These are phyloP conservation scores for Ibidorhyncha struthersii DNA, from an alignment of 2,113 vertebrate genomes.

Conservation along the genomic window DNA sequence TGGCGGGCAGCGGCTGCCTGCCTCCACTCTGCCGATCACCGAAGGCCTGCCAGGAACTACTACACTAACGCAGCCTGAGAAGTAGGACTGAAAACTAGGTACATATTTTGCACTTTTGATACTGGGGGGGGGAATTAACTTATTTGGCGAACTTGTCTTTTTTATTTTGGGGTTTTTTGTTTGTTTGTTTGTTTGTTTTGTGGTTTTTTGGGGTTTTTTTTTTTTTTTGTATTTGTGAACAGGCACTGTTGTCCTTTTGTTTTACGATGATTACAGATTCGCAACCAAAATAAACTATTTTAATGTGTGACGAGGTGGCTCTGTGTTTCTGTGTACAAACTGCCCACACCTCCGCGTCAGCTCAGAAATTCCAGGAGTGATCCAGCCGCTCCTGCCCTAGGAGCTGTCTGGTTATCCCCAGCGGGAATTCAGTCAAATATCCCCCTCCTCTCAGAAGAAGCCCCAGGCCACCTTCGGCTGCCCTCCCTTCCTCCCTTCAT, in stretches of 20 bases:
- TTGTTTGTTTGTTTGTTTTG: too few relatives aligned
- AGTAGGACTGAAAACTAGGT: conserved; percentile 56
- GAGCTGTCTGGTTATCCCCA: background rate
- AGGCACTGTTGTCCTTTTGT: conserved; percentile 73
- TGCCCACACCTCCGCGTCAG: rapidly evolving
- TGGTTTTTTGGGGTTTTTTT: background rate
- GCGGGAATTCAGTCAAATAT: background rate
- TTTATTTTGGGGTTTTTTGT: conserved; percentile 37
- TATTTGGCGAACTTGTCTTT: conserved; percentile 74
- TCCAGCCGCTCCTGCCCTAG: rapidly evolving
- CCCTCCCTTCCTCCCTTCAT: background rate
- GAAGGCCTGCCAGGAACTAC: background rate
- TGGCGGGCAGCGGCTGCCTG: background rate
- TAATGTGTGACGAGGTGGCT: conserved; percentile 67
- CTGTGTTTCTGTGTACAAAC: background rate
- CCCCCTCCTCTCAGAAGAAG: background rate
- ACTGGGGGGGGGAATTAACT: conserved; percentile 72
- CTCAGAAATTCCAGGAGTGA: background rate
- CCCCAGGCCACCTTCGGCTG: background rate
- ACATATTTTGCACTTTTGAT: conserved; percentile 83
- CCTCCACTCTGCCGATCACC: background rate
- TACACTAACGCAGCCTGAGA: background rate
- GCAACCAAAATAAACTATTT: conserved; percentile 85
- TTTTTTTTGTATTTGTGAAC: conserved; percentile 72
- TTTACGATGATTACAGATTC: conserved; percentile 64